Evolutionary conservation across 2,888 invertebrate species (phyloP), one percentile per base, ranked within the genome.

Genomic region (Drosophila demipolita): DNA sequence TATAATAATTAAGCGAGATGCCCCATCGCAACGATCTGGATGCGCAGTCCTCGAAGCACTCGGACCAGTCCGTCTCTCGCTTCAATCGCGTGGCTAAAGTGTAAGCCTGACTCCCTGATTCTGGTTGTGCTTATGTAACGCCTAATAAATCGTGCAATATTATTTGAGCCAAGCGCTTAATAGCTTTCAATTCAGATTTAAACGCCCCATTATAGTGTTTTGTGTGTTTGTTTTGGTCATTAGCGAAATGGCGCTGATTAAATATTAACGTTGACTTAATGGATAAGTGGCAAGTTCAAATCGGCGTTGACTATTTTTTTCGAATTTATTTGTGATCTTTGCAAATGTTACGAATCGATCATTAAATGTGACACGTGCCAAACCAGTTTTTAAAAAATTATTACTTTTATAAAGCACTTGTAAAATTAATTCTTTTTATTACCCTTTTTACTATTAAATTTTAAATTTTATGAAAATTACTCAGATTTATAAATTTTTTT

Each of bases 31-130:
- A 71, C 42, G 91, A 91, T 49, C 73, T 82, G 36, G 87, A 90
- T 58, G 86, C 74, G 7, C 76, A 83, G 54, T 91, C 91, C 33
- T 90, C 91, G 9, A 90, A 82, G 60, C 90, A 89, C 29, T 92
- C 92, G 26, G 93, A 92, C 63, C 82, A 86, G 59, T 91, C 93
- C 38, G 84, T 83, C 62, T 86, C 72, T 67, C 91, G 83, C 54
- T 92, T 86, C 71, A 91, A 91, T 77, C 91, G 92, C 36, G 81
- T 93, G 52, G 92, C 93, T 60, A 93, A 93, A 90, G 83, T 93
- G 93, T 93, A 91, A 93, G 93, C 61, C 17, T 81, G 87, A 87
- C 38, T 8, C 23, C 20, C 36, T 26, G n/a, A 20, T 38, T 42
- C 42, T 45, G 15, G 8, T 82, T 23, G 26, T 8, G 45, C 4